A percentile compares a stretch with the other conserved stretches of the same genome.
phyloP scores from a whole-genome alignment of 2,888 invertebrate genomes.

The Actias luna region DNA sequence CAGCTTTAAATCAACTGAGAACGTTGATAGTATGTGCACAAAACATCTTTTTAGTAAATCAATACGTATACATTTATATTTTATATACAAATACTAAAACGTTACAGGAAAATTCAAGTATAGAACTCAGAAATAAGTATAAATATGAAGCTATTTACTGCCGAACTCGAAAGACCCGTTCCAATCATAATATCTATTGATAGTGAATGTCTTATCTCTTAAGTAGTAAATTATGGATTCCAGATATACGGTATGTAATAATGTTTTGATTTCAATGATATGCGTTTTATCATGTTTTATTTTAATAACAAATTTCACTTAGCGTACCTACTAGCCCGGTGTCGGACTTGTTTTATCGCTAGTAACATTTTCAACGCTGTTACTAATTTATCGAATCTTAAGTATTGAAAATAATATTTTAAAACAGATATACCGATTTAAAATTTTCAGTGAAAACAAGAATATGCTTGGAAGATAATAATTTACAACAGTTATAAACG shows the following conservation, averaged over 20 bases:
- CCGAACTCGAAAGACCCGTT: not conserved
- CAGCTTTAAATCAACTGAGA: too few species aligned
- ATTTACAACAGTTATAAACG: not conserved
- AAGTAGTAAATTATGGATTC: constrained; percentile 1
- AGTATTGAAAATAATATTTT: not conserved
- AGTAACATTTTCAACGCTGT: not conserved
- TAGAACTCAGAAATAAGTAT: constrained; percentile 18
- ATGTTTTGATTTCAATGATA: constrained; percentile 9
- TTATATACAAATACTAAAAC: constrained; percentile 13
- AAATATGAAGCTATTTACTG: constrained; percentile 2
- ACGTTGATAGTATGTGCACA: not conserved
- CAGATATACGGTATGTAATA: constrained; percentile 1
- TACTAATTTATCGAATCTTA: not conserved
- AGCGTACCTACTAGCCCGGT: not conserved
- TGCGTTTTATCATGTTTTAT: not conserved
- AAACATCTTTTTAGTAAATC: not conserved
- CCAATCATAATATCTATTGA: not conserved
- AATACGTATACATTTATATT: not conserved
- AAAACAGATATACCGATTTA: not conserved
- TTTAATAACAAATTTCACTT: not conserved
- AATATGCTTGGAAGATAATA: not conserved
- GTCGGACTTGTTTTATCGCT: not conserved
- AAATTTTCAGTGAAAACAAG: not conserved
- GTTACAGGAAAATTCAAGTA: constrained; percentile 14
- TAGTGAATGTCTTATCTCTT: constrained; percentile 1